Evolutionary conservation across 2,113 vertebrate species (phyloP).

Genomic region (Tragelaphus buxtoni): DNA sequence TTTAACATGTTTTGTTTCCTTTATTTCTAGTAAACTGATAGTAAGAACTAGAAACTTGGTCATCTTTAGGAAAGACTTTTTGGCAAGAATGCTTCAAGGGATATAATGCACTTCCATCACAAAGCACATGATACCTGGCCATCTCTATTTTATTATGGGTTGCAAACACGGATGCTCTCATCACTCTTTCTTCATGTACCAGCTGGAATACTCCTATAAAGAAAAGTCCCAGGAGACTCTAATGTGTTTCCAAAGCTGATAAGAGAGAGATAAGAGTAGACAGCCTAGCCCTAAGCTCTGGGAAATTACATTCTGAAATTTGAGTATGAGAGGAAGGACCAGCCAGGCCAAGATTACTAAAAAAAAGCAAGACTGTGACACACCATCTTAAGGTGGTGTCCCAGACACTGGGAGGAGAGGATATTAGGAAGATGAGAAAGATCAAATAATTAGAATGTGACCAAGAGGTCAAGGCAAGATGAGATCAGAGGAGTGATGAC

Average conservation of each 20-base stretch:
- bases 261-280: background rate
- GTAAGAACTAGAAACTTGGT: background rate
- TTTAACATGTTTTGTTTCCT: background rate
- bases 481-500: background rate
- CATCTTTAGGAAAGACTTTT: background rate
- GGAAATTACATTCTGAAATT: background rate
- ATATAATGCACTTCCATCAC: background rate
- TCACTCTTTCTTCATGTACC: background rate
- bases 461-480: background rate
- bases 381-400: too few species aligned
- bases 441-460: background rate
- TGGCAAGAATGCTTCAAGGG: background rate
- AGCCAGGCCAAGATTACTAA: background rate
- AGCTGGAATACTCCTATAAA: background rate
- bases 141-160: background rate
- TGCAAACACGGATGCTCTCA: background rate
- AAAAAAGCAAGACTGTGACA: background rate
- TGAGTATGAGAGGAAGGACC: background rate
- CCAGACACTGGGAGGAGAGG: background rate
- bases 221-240: background rate
- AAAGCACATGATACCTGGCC: background rate
- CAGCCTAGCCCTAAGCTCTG: background rate
- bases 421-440: background rate
- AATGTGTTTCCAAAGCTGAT: background rate
- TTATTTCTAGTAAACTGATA: background rate